A percentile compares a stretch with the other conserved stretches of the same genome.
phyloP scores from a whole-genome alignment of 2,113 vertebrate species.

The Cygnus buccinator region DNA sequence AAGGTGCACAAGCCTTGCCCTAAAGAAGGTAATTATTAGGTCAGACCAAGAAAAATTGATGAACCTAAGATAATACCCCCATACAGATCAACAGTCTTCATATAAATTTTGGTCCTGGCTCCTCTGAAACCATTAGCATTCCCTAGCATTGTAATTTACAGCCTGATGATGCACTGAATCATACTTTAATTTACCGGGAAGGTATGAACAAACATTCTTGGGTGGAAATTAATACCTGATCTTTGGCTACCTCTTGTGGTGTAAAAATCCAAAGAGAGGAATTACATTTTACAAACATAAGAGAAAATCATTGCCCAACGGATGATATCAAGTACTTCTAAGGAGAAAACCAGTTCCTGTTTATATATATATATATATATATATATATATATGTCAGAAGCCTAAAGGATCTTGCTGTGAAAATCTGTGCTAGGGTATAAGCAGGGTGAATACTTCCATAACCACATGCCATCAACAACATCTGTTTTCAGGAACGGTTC shows the following conservation, averaged over 20 bases:
- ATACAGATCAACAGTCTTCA: conserved; percentile 22
- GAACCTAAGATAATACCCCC: background rate
- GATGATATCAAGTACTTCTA: background rate
- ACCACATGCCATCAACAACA: background rate
- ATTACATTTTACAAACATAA: background rate
- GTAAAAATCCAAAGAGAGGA: conserved; percentile 32
- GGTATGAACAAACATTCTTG: conserved; percentile 46
- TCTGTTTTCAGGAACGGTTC: background rate
- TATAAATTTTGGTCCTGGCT: conserved; percentile 46
- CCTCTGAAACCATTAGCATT: conserved; percentile 32
- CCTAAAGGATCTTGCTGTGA: background rate
- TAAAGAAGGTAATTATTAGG: conserved; percentile 35
- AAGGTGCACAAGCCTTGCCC: background rate
- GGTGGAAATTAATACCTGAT: conserved; percentile 55
- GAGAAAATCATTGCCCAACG: background rate
- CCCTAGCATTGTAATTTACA: conserved; percentile 50
- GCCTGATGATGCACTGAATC: conserved; percentile 51
- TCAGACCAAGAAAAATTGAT: conserved; percentile 25
- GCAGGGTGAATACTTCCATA: background rate
- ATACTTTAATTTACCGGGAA: conserved; percentile 56
- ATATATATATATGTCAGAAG: background rate
- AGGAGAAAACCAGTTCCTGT: background rate
- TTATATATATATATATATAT: too few relatives aligned
- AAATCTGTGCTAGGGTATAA: background rate
- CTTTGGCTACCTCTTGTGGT: conserved; percentile 62